Conservation (phyloP, 1,140 invertebrate genomes). For the Eufriesea mexicana region DNA sequence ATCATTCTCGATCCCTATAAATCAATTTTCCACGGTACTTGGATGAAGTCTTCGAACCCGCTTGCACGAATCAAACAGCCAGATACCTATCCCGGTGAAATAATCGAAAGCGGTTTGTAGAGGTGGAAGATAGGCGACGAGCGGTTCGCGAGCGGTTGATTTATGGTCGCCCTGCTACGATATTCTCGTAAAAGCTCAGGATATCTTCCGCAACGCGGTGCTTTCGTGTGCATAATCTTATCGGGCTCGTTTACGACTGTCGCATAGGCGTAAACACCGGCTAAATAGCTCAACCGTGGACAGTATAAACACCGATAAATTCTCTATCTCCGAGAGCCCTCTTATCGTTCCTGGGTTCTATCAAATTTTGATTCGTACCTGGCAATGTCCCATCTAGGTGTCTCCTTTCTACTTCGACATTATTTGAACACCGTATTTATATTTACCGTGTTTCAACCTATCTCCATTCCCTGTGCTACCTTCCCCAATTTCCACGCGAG, state of each 20-base stretch:
- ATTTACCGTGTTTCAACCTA: not conserved
- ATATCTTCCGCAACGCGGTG: conserved; percentile 45
- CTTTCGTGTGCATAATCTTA: conserved; percentile 60
- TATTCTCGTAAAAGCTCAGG: conserved; percentile 50
- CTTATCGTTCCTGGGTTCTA: conserved; percentile 9
- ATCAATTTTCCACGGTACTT: not conserved
- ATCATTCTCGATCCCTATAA: no score
- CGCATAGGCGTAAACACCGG: conserved; percentile 49
- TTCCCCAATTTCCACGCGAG: no score
- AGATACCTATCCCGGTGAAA: not conserved
- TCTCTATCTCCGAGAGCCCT: conserved; percentile 34
- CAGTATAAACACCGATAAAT: conserved; percentile 50
- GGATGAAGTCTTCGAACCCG: not conserved
- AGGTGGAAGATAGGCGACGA: conserved; percentile 68
- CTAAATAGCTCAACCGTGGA: conserved; percentile 23
- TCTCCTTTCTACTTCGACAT: not conserved
- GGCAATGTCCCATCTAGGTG: not conserved
- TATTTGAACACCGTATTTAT: not conserved
- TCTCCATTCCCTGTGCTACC: no score
- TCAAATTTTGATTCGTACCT: conserved; percentile 30
- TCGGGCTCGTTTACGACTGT: conserved; percentile 55
- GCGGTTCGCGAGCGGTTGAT: conserved; percentile 70
- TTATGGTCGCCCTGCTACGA: conserved; percentile 64
- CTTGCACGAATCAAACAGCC: not conserved
- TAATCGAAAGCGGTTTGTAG: conserved; percentile 53